Base-by-base conservation (phyloP, 1,140 invertebrate genomes). In the Hyles vespertilio region DNA sequence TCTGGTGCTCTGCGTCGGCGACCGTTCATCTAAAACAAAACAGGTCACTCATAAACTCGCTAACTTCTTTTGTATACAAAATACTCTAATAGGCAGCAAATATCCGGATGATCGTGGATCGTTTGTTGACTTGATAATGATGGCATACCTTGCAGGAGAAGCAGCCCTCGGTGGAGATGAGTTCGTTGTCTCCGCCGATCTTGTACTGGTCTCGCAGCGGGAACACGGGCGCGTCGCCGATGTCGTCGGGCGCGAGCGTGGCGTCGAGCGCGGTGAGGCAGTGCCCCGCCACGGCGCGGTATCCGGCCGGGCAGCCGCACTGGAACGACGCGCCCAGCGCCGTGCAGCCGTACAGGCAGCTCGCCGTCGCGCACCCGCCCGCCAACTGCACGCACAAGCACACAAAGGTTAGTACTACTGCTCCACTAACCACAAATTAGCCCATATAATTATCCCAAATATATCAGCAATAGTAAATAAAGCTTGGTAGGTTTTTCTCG, bases 111-210 rank as follows among this genome's bases (percentile, higher is more conserved):
- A 3, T 47, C 3, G 11, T 47, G 10, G 57, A 79, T n/a, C n/a
- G n/a, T n/a, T n/a, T n/a, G n/a, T n/a, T n/a, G n/a, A n/a, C n/a
- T n/a, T n/a, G n/a, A n/a, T n/a, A n/a, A n/a, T n/a, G n/a, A n/a
- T n/a, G n/a, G n/a, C n/a, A n/a, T n/a, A 96, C 94, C 90, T 96
- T 95, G 91, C 96, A 98, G 11, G 95, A 94, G 89, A 97, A 97
- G 87, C 96, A 97, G 3, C 96, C 96, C 88, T 98, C 96, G 0
- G 95, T 96, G 1, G 94, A 94, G 44, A 97, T 95, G 8, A 96
- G 91, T 65, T 94, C 94, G 58, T 94, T 92, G 45, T 93, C 90
- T 0, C 88, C 84, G 3, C 78, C 74, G 43, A 84, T 66, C 61
- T 76, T 71, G 73, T 79, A 84, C 67, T 81, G 87, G 70, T 84